Base-by-base conservation (phyloP, 2,113 vertebrate genomes). In the Ciconia boyciana region DNA sequence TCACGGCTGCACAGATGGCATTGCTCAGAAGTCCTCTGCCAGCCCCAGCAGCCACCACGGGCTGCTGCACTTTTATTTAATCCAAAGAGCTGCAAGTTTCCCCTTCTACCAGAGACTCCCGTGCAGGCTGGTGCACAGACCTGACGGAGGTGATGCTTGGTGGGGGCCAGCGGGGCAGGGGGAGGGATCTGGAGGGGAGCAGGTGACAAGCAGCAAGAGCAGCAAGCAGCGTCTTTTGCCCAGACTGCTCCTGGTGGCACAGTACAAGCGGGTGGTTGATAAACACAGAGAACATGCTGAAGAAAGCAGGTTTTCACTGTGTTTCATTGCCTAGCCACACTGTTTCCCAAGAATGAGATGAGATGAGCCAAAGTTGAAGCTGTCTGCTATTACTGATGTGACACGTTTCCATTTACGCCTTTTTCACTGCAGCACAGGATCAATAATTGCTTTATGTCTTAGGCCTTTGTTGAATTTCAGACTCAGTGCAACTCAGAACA, bases 1-100 rank as follows among this genome's bases (percentile, higher is more conserved):
- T 9, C 54, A 16, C 1, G 1, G 58, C 29, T 2, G 1, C 1
- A 0, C 0, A 2, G 25, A 10, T 14, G 31, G 34, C 0, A 0
- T 28, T 13, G 32, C 68, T 46, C 41, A 31, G 14, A 57, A 31
- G 46, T 22, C 13, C 5, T 39, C 36, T 32, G 46, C 26, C 57
- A 62, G 22, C 48, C 26, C 43, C 52, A 57, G 66, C 28, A 36
- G 26, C 41, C 44, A 29, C 75, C 5, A 10, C 1, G 3, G 41
- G n/a, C n/a, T n/a, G n/a, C n/a, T 13, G n/a, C 14, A 14, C 32
- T 51, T 85, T 43, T 41, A 26, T 77, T 36, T 48, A 29, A 90
- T 49, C 5, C 12, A 29, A 21, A 22, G 32, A 72, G n/a, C 32
- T 64, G 5, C 2, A 26, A 9, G 16, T 16, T 49, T 25, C 65